These are phyloP conservation scores for Tipula unca DNA, from an alignment of 2,888 invertebrate species.

Conservation along the genomic window DNA sequence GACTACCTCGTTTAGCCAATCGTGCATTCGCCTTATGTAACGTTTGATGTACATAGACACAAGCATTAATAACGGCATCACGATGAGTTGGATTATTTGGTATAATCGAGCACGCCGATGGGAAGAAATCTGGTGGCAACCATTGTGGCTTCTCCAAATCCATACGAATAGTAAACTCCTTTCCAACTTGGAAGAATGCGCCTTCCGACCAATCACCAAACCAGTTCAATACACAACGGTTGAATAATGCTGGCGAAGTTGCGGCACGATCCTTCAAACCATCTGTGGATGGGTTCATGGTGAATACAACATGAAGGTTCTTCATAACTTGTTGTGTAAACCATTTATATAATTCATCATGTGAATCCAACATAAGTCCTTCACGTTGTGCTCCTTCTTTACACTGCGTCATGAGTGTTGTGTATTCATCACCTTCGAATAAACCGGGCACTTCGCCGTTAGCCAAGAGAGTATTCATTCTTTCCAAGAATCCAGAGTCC, in stretches of 20 bases:
- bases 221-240: slow-evolving; percentile 98
- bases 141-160: slow-evolving; percentile 86
- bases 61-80: slow-evolving; percentile 97
- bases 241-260: slow-evolving; percentile 97
- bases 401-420: slow-evolving; percentile 98
- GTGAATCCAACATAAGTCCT: slow-evolving; percentile 96
- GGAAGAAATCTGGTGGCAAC: slow-evolving; percentile 83
- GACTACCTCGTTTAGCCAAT: slow-evolving; percentile 81
- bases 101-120: slow-evolving; percentile 71
- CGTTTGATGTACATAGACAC: slow-evolving; percentile 97
- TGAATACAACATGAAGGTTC: slow-evolving; percentile 98
- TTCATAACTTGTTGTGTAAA: slow-evolving; percentile 99
- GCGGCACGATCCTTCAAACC: slow-evolving; percentile 97
- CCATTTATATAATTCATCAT: slow-evolving; percentile 99
- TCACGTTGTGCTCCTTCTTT: slow-evolving; percentile 98
- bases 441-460: slow-evolving; percentile 92
- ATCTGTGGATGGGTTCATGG: slow-evolving; percentile 99
- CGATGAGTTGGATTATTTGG: slow-evolving; percentile 72
- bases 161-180: slow-evolving; percentile 91
- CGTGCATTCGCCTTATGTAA: slow-evolving; percentile 89
- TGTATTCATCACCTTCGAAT: slow-evolving; percentile 96
- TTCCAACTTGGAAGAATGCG: slow-evolving; percentile 89
- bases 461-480: slow-evolving; percentile 97
- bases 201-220: slow-evolving; percentile 99
- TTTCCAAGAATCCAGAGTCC: slow-evolving; percentile 96